These are phyloP conservation scores for Anarrhichthys ocellatus DNA, from an alignment of 2,113 vertebrate genomes.

Conservation along the genomic window DNA sequence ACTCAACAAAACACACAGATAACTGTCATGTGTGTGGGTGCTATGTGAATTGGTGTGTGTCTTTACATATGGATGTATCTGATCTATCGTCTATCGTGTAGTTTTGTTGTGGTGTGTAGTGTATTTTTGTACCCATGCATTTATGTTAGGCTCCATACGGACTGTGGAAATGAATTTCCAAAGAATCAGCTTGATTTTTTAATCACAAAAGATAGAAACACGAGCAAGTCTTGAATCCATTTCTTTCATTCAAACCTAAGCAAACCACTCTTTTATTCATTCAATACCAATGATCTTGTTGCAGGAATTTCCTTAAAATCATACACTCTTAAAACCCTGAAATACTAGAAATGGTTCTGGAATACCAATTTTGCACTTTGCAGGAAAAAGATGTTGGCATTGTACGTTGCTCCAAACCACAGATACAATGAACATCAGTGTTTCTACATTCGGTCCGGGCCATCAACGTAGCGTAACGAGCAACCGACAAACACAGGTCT, in stretches of 20 bases:
- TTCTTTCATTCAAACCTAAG: not conserved
- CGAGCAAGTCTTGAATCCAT: not conserved
- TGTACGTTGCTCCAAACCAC: not conserved
- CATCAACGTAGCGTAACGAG: not conserved
- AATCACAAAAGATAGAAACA: not conserved
- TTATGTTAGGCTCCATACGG: not conserved
- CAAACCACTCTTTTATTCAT: not conserved
- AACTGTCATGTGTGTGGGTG: too few relatives aligned
- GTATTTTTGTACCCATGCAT: not conserved
- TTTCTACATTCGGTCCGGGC: not conserved
- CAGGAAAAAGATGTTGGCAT: not conserved
- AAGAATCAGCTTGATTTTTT: not conserved
- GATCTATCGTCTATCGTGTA: too few relatives aligned
- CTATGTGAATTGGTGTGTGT: too few relatives aligned
- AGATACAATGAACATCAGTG: not conserved
- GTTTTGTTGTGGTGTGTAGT: too few relatives aligned
- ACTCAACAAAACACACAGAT: too few relatives aligned
- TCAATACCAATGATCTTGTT: not conserved
- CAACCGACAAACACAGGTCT: not conserved
- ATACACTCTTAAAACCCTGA: too few relatives aligned
- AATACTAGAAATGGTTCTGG: not conserved
- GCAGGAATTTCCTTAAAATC: not conserved
- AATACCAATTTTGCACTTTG: not conserved
- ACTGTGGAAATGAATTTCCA: not conserved
- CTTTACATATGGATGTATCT: too few relatives aligned